Conservation (phyloP, 2,113 vertebrate genomes). For the Ceratotherium simum region DNA sequence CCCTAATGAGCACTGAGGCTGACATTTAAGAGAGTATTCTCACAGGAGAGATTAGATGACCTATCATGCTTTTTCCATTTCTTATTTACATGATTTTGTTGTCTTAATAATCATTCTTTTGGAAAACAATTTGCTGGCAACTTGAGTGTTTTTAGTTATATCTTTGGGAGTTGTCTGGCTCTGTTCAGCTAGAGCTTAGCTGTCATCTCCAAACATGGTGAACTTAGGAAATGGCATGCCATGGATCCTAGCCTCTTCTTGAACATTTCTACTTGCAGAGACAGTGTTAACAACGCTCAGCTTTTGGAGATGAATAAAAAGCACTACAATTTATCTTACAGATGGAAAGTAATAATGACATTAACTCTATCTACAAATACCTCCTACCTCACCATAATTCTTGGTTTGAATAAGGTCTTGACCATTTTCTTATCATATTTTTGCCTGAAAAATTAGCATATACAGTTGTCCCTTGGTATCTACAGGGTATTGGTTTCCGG, state of each 20-base stretch:
- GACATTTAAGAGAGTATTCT: conserved; percentile 21
- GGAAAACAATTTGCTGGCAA: conserved; percentile 69
- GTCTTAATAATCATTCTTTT: conserved; percentile 63
- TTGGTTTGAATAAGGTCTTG: background rate
- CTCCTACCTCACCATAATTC: background rate
- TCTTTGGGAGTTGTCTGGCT: conserved; percentile 49
- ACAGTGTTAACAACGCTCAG: background rate
- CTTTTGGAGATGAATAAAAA: background rate
- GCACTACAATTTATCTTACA: background rate
- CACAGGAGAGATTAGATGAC: conserved; percentile 53
- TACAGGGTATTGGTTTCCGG: too few species aligned
- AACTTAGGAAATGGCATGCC: background rate
- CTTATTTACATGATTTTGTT: conserved; percentile 68
- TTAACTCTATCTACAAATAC: background rate
- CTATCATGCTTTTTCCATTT: conserved; percentile 37
- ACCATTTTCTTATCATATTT: background rate
- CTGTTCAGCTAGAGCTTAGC: conserved; percentile 11
- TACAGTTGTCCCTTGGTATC: too few species aligned
- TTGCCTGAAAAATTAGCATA: background rate
- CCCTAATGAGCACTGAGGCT: background rate
- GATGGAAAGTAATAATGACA: background rate
- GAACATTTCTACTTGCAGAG: background rate
- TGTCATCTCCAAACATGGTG: conserved; percentile 11
- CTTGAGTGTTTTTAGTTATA: conserved; percentile 51
- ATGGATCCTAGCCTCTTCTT: background rate